Percentiles rank a stretch among this genome's conserved stretches.
Evolutionary conservation across 2,113 vertebrate genomes (phyloP).

Genomic region (Prolemur simus): DNA sequence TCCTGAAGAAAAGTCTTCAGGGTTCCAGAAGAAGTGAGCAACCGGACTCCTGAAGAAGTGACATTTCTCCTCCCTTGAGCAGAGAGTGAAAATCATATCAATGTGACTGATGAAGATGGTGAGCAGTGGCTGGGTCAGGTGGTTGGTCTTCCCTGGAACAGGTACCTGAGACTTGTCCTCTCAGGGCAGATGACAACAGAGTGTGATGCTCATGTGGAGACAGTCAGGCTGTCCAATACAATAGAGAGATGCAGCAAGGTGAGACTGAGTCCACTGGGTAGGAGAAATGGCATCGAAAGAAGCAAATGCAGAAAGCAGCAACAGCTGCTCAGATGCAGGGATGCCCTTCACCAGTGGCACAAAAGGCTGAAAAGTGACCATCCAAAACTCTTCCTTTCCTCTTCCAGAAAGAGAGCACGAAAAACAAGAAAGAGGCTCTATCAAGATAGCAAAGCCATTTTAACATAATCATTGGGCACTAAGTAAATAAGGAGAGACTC

Average conservation of each 20-base stretch:
- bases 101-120: background rate
- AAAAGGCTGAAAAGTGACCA: background rate
- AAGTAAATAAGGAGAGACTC: background rate
- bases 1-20: background rate
- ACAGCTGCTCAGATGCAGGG: background rate
- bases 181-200: background rate
- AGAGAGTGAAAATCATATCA: background rate
- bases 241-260: background rate
- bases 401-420: background rate
- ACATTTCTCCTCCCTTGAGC: background rate
- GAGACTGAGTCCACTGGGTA: accelerated
- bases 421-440: background rate
- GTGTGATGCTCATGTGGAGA: background rate
- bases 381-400: background rate
- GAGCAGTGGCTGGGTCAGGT: background rate
- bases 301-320: background rate
- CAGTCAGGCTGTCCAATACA: background rate
- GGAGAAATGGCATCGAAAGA: background rate
- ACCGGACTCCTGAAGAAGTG: background rate
- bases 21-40: background rate
- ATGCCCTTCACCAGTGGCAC: background rate
- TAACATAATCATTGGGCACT: background rate
- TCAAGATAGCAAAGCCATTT: background rate
- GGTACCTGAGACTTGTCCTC: background rate
- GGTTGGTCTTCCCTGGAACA: background rate